phyloP scores from a whole-genome alignment of 1,140 invertebrate species.

The Cylas formicarius region DNA sequence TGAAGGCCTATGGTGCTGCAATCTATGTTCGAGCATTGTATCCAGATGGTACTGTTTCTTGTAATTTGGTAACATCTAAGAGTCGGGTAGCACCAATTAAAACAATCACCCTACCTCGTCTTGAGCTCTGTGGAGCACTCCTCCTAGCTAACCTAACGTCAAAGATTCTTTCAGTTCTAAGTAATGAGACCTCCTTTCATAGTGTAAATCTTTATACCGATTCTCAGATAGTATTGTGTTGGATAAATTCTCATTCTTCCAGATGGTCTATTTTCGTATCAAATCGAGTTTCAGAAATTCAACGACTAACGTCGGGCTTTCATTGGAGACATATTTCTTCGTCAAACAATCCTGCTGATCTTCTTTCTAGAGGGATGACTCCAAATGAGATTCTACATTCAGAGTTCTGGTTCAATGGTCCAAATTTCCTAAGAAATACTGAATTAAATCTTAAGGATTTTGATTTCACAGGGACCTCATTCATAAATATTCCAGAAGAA shows the following conservation, averaged over 20 bases:
- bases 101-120: slow-evolving; percentile 17
- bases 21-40: slow-evolving; percentile 28
- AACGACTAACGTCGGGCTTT: slow-evolving; percentile 1
- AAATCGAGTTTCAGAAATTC: slow-evolving; percentile 8
- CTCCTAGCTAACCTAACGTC: slow-evolving; percentile 12
- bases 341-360: slow-evolving; percentile 31
- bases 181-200: neutral
- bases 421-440: slow-evolving; percentile 9
- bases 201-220: slow-evolving; percentile 5
- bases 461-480: neutral
- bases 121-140: slow-evolving; percentile 22
- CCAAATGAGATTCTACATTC: slow-evolving; percentile 21
- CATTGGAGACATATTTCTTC: slow-evolving; percentile 26
- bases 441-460: slow-evolving; percentile 1
- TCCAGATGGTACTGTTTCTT: neutral
- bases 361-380: slow-evolving; percentile 25
- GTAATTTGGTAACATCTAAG: slow-evolving; percentile 14
- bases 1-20: slow-evolving; percentile 32
- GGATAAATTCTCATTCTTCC: slow-evolving; percentile 1
- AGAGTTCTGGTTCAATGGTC: slow-evolving; percentile 31
- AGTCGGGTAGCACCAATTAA: slow-evolving; percentile 18
- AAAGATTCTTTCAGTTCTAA: slow-evolving; percentile 2
- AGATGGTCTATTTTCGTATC: slow-evolving; percentile 5
- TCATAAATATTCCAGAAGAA: neutral
- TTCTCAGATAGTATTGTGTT: slow-evolving; percentile 2